These are phyloP conservation scores for Camelus bactrianus DNA, from an alignment of 2,113 vertebrate species.

Conservation along the genomic window DNA sequence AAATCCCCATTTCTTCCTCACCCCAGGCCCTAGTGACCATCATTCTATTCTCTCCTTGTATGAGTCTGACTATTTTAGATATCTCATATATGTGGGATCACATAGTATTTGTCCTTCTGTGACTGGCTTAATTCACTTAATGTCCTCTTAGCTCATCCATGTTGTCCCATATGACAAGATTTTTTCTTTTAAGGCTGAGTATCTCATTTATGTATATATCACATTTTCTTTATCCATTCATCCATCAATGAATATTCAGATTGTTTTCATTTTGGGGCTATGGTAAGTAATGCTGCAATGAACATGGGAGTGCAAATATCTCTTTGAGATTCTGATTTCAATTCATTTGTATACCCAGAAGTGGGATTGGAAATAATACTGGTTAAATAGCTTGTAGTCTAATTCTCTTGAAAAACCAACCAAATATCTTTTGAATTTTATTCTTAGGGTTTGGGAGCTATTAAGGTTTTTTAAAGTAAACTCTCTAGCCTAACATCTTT, in stretches of 20 bases:
- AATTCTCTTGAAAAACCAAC: not conserved
- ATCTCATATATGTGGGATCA: not conserved
- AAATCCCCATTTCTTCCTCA: not conserved
- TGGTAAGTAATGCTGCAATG: not conserved
- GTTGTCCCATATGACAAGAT: not conserved
- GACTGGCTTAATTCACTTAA: not conserved
- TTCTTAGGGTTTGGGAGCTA: not conserved
- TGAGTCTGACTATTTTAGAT: not conserved
- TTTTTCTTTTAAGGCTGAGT: not conserved
- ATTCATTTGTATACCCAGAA: not conserved
- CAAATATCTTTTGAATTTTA: not conserved
- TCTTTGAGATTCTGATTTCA: not conserved
- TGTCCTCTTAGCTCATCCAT: not conserved
- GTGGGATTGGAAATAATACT: not conserved
- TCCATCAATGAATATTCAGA: not conserved
- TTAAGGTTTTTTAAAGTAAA: not conserved
- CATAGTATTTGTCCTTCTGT: not conserved
- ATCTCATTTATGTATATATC: not conserved
- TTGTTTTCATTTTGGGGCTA: not conserved
- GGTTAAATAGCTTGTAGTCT: not conserved
- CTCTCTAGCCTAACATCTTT: not conserved
- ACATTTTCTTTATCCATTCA: not conserved
- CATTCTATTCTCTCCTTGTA: not conserved
- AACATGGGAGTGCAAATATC: not conserved
- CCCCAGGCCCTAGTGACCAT: not conserved